These are phyloP conservation scores for Cichlasoma orientale DNA, from an alignment of 2,797 vertebrate genomes.

Conservation along the genomic window DNA sequence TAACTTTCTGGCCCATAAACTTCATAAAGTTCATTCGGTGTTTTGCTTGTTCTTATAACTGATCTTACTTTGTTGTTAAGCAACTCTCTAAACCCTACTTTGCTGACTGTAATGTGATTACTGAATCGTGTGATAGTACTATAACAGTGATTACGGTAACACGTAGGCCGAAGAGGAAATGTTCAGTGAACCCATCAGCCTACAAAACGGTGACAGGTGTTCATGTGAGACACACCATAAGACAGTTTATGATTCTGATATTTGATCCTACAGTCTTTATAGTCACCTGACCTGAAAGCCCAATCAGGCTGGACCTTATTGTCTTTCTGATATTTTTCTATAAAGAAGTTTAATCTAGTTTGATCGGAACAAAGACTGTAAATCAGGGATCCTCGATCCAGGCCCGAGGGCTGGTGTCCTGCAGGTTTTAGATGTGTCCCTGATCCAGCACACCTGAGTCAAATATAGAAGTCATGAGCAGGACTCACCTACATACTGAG, in stretches of 20 bases:
- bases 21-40: rapidly evolving
- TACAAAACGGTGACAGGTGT: no score
- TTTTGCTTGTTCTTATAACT: neutral
- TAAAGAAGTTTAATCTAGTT: neutral
- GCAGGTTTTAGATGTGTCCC: no score
- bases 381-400: rapidly evolving
- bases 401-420: no score
- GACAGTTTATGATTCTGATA: neutral
- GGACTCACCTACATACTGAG: no score
- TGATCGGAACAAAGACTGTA: neutral
- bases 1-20: no score
- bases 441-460: no score
- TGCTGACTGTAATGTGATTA: neutral
- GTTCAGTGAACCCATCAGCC: neutral
- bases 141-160: neutral
- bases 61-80: rapidly evolving
- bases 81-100: rapidly evolving
- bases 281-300: rapidly evolving
- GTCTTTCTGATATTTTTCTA: rapidly evolving
- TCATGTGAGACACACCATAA: neutral
- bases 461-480: no score
- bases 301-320: rapidly evolving
- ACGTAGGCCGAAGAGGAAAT: neutral
- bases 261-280: rapidly evolving
- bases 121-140: no score